A percentile compares a stretch with the other conserved stretches of the same genome.
These are phyloP conservation scores for Ganaspis sp. DNA, from an alignment of 1,140 invertebrate genomes.

Conservation along the genomic window DNA sequence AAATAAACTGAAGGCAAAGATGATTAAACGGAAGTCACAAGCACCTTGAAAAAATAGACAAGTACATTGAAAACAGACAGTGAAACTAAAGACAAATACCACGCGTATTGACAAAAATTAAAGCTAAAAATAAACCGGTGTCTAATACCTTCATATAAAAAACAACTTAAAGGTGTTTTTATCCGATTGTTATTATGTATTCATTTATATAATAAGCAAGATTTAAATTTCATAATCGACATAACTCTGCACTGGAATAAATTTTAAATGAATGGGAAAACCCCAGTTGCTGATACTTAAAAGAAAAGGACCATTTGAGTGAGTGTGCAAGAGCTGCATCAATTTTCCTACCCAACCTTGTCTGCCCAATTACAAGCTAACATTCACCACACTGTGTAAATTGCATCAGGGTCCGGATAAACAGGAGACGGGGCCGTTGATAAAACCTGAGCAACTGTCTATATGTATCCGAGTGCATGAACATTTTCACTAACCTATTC, in stretches of 20 bases:
- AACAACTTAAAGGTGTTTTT: not conserved
- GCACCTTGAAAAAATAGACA: too few species aligned
- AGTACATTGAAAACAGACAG: too few species aligned
- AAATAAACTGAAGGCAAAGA: too few species aligned
- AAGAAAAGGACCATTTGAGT: conserved; percentile 11
- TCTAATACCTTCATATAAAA: not conserved
- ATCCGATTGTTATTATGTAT: not conserved
- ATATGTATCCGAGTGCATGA: conserved; percentile 8
- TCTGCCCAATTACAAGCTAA: conserved; percentile 10
- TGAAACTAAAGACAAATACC: not conserved
- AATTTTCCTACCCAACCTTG: conserved; percentile 27
- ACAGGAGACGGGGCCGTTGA: conserved; percentile 12
- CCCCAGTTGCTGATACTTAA: not conserved
- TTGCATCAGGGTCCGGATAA: conserved; percentile 20
- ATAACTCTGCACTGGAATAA: not conserved
- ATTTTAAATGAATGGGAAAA: conserved; percentile 7
- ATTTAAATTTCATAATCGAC: conserved; percentile 7
- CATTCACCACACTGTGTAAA: conserved; percentile 3
- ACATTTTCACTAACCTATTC: conserved; percentile 18
- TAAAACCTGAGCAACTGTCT: conserved; percentile 2
- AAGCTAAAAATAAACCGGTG: not conserved
- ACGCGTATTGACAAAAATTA: not conserved
- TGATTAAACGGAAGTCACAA: too few species aligned
- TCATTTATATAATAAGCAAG: not conserved
- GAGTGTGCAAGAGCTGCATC: conserved; percentile 8